These are phyloP conservation scores for Paramormyrops hopkinsi DNA, from an alignment of 2,797 vertebrate species.

Conservation along the genomic window DNA sequence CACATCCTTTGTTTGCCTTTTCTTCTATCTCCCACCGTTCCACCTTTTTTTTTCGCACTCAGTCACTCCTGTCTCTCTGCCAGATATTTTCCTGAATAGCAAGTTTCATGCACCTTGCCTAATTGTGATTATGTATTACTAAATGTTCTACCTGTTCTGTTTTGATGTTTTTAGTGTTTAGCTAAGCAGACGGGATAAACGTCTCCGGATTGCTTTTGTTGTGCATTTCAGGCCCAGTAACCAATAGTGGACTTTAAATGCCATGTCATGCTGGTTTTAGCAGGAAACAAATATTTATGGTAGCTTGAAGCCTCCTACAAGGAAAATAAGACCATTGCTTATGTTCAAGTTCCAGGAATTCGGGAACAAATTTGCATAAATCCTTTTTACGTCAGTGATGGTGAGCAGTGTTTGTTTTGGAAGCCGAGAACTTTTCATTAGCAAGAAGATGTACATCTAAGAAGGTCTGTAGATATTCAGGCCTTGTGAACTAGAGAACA, in stretches of 20 bases:
- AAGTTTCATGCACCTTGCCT: background rate
- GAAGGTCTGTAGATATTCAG: background rate
- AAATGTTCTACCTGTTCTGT: background rate
- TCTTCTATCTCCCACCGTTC: background rate
- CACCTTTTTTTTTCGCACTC: background rate
- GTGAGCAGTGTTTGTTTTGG: conserved; percentile 27
- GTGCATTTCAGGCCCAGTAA: conserved; percentile 58
- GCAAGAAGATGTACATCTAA: background rate
- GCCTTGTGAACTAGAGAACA: background rate
- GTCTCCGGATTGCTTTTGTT: conserved; percentile 41
- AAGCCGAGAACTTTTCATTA: conserved; percentile 23
- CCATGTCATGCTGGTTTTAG: conserved; percentile 68
- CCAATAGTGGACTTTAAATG: conserved; percentile 65
- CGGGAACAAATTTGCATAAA: conserved; percentile 41
- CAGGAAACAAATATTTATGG: conserved; percentile 72
- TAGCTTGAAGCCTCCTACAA: conserved; percentile 64
- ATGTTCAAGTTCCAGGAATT: conserved; percentile 56
- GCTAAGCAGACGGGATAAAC: background rate
- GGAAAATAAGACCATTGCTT: conserved; percentile 68
- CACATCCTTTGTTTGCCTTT: background rate
- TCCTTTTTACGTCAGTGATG: conserved; percentile 21
- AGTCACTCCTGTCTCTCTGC: background rate
- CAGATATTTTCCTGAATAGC: background rate
- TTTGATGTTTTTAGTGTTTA: background rate
- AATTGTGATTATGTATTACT: background rate